Evolutionary conservation across 2,888 invertebrate genomes (phyloP).

Genomic region (Xylota sylvarum): DNA sequence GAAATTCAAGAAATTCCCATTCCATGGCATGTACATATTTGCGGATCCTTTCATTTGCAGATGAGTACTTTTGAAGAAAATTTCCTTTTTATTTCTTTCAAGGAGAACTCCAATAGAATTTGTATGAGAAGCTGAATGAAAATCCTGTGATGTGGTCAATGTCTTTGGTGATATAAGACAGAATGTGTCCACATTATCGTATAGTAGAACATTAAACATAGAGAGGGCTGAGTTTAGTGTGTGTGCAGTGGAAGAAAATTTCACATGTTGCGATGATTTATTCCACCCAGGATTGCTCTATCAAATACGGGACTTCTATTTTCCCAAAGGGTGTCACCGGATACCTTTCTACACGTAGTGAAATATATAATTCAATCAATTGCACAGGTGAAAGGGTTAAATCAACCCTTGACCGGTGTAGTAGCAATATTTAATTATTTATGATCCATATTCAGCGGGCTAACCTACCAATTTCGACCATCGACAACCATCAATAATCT

Average conservation of each 20-base stretch:
- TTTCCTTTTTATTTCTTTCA: conserved; percentile 36
- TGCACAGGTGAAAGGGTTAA: conserved; percentile 53
- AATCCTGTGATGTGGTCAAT: conserved; percentile 66
- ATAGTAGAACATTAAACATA: neutral
- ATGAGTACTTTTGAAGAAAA: conserved; percentile 56
- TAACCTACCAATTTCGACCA: conserved; percentile 30
- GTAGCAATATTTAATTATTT: conserved; percentile 22
- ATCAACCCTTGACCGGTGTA: conserved; percentile 18
- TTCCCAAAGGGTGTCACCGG: conserved; percentile 40
- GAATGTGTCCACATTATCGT: conserved; percentile 2
- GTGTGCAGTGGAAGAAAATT: neutral
- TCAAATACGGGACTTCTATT: conserved; percentile 10
- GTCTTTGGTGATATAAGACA: conserved; percentile 6
- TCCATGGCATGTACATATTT: conserved; percentile 21
- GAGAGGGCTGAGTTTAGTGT: neutral
- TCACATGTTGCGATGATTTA: conserved; percentile 21
- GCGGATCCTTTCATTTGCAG: conserved; percentile 59
- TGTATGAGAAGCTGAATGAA: conserved; percentile 33
- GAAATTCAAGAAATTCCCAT: conserved; percentile 64
- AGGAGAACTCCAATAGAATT: conserved; percentile 51
- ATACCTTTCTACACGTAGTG: conserved; percentile 33
- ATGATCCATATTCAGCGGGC: conserved; percentile 4
- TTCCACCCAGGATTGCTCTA: conserved; percentile 59
- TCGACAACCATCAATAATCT: conserved; percentile 2
- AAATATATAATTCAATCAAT: conserved; percentile 44